Evolutionary conservation across 2,888 invertebrate species (phyloP), one percentile per base, ranked within the genome.

Genomic region (Polymixis lichenea): DNA sequence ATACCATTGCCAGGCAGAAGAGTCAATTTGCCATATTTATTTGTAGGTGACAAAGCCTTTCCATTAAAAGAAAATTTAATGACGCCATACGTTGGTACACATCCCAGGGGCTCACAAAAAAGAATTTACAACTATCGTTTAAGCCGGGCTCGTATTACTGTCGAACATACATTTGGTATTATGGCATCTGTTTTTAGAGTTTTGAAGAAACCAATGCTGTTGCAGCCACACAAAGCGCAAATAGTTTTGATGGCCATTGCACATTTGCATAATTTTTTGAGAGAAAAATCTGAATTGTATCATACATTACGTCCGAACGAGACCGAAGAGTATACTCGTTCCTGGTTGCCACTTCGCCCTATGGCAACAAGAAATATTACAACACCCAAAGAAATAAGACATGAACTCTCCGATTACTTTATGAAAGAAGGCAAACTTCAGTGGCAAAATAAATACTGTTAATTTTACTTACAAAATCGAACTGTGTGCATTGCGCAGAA

Each of bases 121-220:
- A 61, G 49, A 71, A 71, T 71, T 71, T 71, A 71, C 62, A 71
- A 71, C 71, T 71, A 71, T 62, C 61, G 61, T 71, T 62, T 60
- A 71, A 71, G 71, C 61, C 71, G 71, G 71, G 71, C 62, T 61
- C 71, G 71, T 61, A 71, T 71, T 61, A 71, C 71, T 61, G 71
- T 71, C 51, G 71, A 71, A n/a, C 71, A 71, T 71, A 71, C 71
- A 61, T 71, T 71, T 71, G 71, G 60, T 71, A 71, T 71, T 71
- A 71, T 71, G 61, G 58, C 61, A 71, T 71, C 71, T 71, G 71
- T 71, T 71, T 71, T 71, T 71, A 71, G 71, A 71, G 58, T 71
- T 61, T 71, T 71, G 61, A 71, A 71, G 61, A 71, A 71, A 71
- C 61, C 71, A 71, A 71, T 71, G 71, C 71, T 71, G 60, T 60